Evolutionary conservation across 2,888 invertebrate genomes (phyloP).

Genomic region (Lithophane leautieri): DNA sequence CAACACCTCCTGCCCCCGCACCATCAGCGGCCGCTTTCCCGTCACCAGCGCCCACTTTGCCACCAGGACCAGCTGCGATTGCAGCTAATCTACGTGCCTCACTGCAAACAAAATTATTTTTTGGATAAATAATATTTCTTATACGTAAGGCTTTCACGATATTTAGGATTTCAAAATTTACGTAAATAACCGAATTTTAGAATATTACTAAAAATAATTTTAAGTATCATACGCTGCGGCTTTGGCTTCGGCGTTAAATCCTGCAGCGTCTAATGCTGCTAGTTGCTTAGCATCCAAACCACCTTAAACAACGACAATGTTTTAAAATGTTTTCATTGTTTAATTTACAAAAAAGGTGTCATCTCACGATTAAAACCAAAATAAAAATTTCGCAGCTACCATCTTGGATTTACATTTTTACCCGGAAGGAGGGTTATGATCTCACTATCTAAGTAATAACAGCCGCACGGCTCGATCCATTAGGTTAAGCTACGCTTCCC

Average conservation of each 20-base stretch:
- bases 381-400: too few relatives aligned
- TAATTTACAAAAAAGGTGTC: too few relatives aligned
- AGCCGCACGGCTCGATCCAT: too few relatives aligned
- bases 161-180: not conserved
- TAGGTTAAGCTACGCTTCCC: too few relatives aligned
- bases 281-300: constrained; percentile 74
- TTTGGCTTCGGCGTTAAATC: constrained; percentile 37
- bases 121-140: not conserved
- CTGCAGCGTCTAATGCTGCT: constrained; percentile 62
- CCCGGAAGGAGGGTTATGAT: too few relatives aligned
- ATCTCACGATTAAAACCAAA: too few relatives aligned
- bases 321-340: not conserved
- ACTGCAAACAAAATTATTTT: constrained; percentile 19
- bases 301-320: constrained; percentile 63
- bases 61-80: not conserved
- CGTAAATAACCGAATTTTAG: too few relatives aligned
- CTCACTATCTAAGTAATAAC: too few relatives aligned
- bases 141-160: not conserved
- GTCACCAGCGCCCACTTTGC: not conserved
- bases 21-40: not conserved
- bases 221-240: constrained; percentile 29
- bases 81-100: constrained; percentile 35
- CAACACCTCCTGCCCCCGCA: not conserved
- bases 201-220: not conserved
- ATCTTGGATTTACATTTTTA: too few relatives aligned